Base-by-base conservation (phyloP, 2,113 vertebrate species). In the Cyrtonyx montezumae region DNA sequence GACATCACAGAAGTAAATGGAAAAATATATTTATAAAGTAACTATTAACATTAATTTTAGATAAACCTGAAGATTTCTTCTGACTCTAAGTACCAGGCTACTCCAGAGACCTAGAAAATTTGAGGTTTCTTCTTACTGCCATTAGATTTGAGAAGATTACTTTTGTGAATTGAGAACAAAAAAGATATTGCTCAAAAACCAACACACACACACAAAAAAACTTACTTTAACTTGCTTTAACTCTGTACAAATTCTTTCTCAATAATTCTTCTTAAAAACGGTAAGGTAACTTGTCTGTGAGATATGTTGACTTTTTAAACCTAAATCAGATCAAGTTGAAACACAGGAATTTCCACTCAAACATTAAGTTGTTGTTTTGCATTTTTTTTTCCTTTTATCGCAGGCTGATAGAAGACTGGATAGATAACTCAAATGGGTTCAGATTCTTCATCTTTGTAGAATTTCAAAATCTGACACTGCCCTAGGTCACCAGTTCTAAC, bases 241-340 rank as follows among this genome's bases (percentile, higher is more conserved):
- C 37, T 37, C 37, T 37, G 37, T 53, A 56, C 3, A 87, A 53
- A 79, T 48, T 65, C 1, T 58, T 67, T 73, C 19, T 23, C 25
- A 79, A 32, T 19, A 32, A 17, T 16, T 0, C 12, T 43, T 53
- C 23, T 6, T 4, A 19, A 46, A 32, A 45, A 36, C 0, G 0
- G 3, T 26, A 74, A 37, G 37, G 37, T 37, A 37, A 37, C 37
- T 37, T 37, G 37, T 37, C 9, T 37, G 37, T 37, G 37, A 37
- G 37, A 37, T 37, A 9, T 9, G 9, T 9, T 37, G 37, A 37
- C 37, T 37, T 37, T 37, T 37, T 37, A 37, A 37, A 30, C 3
- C 4, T 79, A 82, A 70, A n/a, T 42, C 22, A 21, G 6, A 68
- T 37, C 25, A 63, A 79, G 91, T 0, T 55, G 25, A 81, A 91